These are phyloP conservation scores for Bhutanitis thaidina DNA, from an alignment of 2,888 invertebrate genomes.

Conservation along the genomic window DNA sequence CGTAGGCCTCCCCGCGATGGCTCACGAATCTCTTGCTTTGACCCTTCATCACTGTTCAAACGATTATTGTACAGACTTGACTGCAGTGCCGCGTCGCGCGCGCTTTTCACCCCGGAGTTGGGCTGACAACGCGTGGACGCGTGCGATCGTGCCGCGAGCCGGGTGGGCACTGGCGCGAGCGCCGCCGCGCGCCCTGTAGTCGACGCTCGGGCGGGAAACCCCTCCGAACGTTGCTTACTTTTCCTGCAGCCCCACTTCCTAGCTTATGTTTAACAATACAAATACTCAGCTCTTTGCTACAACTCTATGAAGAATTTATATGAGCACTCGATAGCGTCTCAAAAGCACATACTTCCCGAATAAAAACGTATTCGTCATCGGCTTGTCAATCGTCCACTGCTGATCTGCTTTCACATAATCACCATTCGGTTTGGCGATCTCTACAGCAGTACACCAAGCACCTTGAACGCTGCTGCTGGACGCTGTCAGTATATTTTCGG, in stretches of 20 bases:
- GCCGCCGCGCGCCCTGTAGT: neutral
- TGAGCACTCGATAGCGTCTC: too few species aligned
- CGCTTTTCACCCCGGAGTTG: slow-evolving; percentile 6
- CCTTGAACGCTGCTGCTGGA: too few species aligned
- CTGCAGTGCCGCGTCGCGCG: slow-evolving; percentile 2
- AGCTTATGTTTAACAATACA: too few species aligned
- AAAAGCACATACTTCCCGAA: too few species aligned
- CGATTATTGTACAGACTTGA: slow-evolving; percentile 6
- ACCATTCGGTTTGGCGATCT: too few species aligned
- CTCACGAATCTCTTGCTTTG: slow-evolving; percentile 19
- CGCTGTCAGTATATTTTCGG: too few species aligned
- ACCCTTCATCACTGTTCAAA: slow-evolving; percentile 22
- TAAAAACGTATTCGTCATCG: too few species aligned
- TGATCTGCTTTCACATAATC: too few species aligned
- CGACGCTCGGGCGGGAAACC: slow-evolving; percentile 9
- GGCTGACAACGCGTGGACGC: neutral
- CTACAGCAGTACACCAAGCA: too few species aligned
- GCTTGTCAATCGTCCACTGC: too few species aligned
- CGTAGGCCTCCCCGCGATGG: slow-evolving; percentile 15
- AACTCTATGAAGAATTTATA: too few species aligned
- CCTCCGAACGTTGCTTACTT: slow-evolving; percentile 13
- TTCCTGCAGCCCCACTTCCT: slow-evolving; percentile 1
- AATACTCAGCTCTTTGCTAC: too few species aligned
- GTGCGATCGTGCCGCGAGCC: slow-evolving; percentile 10
- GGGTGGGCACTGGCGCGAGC: slow-evolving; percentile 4